phyloP scores from a whole-genome alignment of 1,140 invertebrate genomes.

The Scaptomyza montana region DNA sequence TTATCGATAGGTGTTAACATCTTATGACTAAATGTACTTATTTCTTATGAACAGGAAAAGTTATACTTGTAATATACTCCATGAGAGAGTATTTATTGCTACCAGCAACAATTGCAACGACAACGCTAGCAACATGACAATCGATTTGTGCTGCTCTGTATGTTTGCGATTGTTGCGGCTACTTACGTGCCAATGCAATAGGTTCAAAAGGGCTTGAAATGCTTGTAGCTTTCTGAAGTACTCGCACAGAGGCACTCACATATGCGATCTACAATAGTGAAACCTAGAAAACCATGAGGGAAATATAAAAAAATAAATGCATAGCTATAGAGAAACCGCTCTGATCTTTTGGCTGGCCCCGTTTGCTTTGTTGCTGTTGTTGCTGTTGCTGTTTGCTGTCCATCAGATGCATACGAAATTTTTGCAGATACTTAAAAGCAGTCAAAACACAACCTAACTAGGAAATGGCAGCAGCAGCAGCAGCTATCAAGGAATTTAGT shows the following conservation, averaged over 20 bases:
- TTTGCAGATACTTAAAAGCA: slow-evolving; percentile 75
- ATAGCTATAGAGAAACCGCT: slow-evolving; percentile 43
- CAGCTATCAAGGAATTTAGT: slow-evolving; percentile 53
- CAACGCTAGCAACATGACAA: slow-evolving; percentile 65
- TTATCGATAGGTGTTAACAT: neutral
- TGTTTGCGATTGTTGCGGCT: slow-evolving; percentile 67
- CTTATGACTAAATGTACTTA: neutral
- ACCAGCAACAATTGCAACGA: slow-evolving; percentile 27
- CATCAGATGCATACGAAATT: slow-evolving; percentile 81
- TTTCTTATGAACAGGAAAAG: neutral
- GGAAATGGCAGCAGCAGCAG: slow-evolving; percentile 64
- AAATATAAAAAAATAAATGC: slow-evolving; percentile 2
- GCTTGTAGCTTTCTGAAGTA: slow-evolving; percentile 8
- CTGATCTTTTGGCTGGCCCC: slow-evolving; percentile 70
- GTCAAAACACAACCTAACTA: slow-evolving; percentile 73
- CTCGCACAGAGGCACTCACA: slow-evolving; percentile 29
- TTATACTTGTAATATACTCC: neutral
- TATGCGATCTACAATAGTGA: slow-evolving; percentile 17
- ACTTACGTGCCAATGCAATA: slow-evolving; percentile 72
- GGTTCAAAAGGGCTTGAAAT: slow-evolving; percentile 70
- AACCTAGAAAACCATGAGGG: slow-evolving; percentile 13
- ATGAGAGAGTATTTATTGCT: slow-evolving; percentile 27
- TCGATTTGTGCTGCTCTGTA: slow-evolving; percentile 72
- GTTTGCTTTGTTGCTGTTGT: slow-evolving; percentile 46
- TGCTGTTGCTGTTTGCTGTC: slow-evolving; percentile 47